Base-by-base conservation (phyloP, 2,113 vertebrate species). In the Labrus mixtus region DNA sequence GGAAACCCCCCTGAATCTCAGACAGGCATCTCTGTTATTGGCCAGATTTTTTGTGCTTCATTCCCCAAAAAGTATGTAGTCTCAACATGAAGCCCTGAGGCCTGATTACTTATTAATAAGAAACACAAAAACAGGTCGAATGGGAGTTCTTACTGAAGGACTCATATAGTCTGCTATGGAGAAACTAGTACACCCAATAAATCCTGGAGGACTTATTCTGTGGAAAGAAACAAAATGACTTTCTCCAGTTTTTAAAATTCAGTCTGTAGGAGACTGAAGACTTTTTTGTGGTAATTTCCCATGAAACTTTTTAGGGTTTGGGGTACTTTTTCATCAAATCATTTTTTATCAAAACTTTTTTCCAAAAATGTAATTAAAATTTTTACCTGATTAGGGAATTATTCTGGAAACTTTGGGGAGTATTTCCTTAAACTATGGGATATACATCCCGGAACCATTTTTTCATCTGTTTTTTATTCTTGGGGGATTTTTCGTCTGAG, bases 1-100 rank as follows among this genome's bases (percentile, higher is more conserved):
- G 86, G 83, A 90, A 90, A 84, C 67, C 73, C 81, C 74, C 39
- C 61, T 22, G 41, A 81, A 65, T 55, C n/a, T 81, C 60, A 82
- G 37, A 15, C 64, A 20, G 59, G 48, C 37, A 17, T 61, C 36
- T 61, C 36, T 61, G 12, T n/a, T 57, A 78, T 76, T 73, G 83
- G 82, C 48, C 51, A 17, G 3, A 43, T 64, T 63, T 59, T 80
- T 58, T 33, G 16, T 8, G 12, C 51, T 55, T 57, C 10, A 6
- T 68, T 74, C 51, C 79, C 5, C 48, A 19, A 64, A 64, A 46
- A 78, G 20, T 36, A 46, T 13, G 19, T 65, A 22, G 54, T 78
- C 78, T 74, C 22, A 63, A 33, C 60, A 58, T 7, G 7, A 67
- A 73, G 59, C 63, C 76, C 78, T 45, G 56, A 53, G 61, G 68